Base-by-base conservation (phyloP, 1,140 invertebrate genomes). In the Nephila pilipes region DNA sequence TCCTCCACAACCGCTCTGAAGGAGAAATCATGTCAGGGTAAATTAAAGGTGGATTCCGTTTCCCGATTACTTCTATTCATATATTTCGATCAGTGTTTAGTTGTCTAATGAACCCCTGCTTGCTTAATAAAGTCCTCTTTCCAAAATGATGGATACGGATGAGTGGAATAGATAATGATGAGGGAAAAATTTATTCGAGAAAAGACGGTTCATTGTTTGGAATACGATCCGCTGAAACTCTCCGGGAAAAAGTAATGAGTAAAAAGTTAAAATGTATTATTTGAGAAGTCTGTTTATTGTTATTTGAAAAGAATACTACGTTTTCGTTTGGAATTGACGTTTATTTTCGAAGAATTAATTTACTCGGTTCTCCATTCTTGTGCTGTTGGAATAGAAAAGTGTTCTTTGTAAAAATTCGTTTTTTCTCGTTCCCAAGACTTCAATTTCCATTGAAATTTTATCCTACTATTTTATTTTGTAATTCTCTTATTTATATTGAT, bases 51-150 rank as follows among this genome's bases (percentile, higher is more conserved):
- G 80, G 25, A 81, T 81, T 46, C 46, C 38, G 5, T 81, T 81
- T 55, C 46, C 80, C 80, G 80, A 81, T 81, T 75, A 55, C 25
- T 81, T 81, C 80, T 14, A 81, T 81, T 81, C 46, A 55, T 81
- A 81, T 55, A 81, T 81, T 81, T 81, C 46, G 80, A 81, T 55
- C 38, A n/a, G 80, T 60, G 22, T 60, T 60, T 60, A 36, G 69
- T n/a, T n/a, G n/a, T 54, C 80, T 81, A 81, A 81, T 81, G 20
- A 81, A 81, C 22, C n/a, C 69, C n/a, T 75, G 20, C 80, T 75
- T 36, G 25, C 18, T 75, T 75, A 32, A 75, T 75, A 75, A 75
- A 75, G 69, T 32, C 25, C 16, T 75, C 69, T 18, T n/a, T 2
- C 29, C 16, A 18, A 36, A 36, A 20, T 75, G 10, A 75, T 22